Base-by-base conservation (phyloP, 2,888 invertebrate species). In the Morpho deidamia region DNA sequence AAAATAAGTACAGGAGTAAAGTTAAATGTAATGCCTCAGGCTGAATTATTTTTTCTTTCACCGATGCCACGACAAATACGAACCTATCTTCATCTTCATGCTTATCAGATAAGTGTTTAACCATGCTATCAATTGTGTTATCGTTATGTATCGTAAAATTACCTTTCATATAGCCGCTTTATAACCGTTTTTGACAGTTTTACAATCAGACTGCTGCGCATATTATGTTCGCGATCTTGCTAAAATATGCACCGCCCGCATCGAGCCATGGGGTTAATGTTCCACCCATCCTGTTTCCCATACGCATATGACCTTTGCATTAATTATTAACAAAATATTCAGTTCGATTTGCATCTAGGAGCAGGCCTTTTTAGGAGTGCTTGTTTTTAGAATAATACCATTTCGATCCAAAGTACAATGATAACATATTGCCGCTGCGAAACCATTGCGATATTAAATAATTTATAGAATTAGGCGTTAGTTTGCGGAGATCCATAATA, bases 91-190 rank as follows among this genome's bases (percentile, higher is more conserved):
- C 47, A 48, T 48, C 39, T 53, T 44, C 44, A 39, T 35, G 37
- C 44, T 54, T 40, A 44, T 23, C 44, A 40, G 49, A 44, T 44
- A 53, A 53, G 53, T 34, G 38, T 46, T 33, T 39, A 54, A 51
- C 57, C 40, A 34, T 40, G 43, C 50, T 51, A 54, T 57, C 54
- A 50, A 59, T 53, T 37, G 51, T 42, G 49, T 56, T 61, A 61
- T 59, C 61, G 44, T 47, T 46, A 41, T 42, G 45, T 44, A 55
- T 54, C 44, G 51, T 53, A 53, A 58, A 56, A 49, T 43, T 48
- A 39, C 56, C 54, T 61, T 58, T 61, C 47, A 61, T 55, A 54
- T 42, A 34, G 53, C 56, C 58, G 58, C 56, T 47, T 42, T 51
- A 50, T 58, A 46, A 46, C 46, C 32, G 38, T 32, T 32, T 41